Percentiles rank a stretch among this genome's conserved stretches.
Conservation (phyloP, 2,888 invertebrate genomes). For the Leptinotarsa juncta region DNA sequence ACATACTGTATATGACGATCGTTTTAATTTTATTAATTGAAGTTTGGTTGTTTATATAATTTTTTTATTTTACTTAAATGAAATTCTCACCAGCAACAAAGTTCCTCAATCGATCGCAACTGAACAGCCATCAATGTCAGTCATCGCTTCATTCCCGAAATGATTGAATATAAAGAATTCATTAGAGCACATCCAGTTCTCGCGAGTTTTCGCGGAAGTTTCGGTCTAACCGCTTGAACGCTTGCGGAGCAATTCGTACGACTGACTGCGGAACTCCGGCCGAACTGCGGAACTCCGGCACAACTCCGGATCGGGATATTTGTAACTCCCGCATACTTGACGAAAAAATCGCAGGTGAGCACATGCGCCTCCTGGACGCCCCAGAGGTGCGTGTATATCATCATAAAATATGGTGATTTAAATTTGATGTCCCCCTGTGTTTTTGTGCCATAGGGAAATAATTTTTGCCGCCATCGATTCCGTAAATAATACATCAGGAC, state of each 20-base stretch:
- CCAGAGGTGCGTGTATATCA: conserved; percentile 31
- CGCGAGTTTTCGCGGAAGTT: background rate
- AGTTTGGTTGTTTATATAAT: no score
- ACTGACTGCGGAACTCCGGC: conserved; percentile 3
- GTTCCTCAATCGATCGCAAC: background rate
- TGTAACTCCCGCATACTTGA: conserved; percentile 25
- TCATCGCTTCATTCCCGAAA: background rate
- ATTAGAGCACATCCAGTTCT: background rate
- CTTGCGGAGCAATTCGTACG: background rate
- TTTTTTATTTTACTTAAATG: background rate
- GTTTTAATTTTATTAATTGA: no score
- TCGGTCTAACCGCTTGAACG: background rate
- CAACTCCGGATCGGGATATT: conserved; percentile 14
- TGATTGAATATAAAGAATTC: background rate
- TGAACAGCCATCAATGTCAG: background rate
- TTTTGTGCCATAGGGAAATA: conserved; percentile 8
- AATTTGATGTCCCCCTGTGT: conserved; percentile 27
- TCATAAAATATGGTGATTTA: conserved; percentile 31
- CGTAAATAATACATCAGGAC: background rate
- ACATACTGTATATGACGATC: no score
- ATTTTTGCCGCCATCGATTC: conserved; percentile 1
- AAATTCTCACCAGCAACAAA: background rate
- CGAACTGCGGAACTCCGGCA: conserved; percentile 34
- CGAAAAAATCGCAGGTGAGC: conserved; percentile 34
- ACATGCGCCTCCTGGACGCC: conserved; percentile 27